Conservation (phyloP, 2,888 invertebrate species). For the Copidosoma aretas region DNA sequence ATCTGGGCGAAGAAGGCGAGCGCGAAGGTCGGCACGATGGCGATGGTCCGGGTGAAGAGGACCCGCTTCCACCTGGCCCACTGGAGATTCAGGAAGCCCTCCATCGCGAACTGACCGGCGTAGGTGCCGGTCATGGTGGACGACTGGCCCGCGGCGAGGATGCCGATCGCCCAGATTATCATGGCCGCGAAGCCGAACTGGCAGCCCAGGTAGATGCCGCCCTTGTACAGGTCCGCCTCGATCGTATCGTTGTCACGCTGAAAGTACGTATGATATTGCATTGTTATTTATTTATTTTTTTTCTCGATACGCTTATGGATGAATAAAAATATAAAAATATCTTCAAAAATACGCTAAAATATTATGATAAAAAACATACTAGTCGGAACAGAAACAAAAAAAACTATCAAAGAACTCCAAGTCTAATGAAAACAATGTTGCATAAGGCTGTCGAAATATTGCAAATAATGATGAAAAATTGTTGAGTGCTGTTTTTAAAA, state of each 20-base stretch:
- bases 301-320: too few relatives aligned
- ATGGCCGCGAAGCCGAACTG: conserved; percentile 77
- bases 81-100: conserved; percentile 83
- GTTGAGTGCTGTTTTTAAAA: too few relatives aligned
- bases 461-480: too few relatives aligned
- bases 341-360: too few relatives aligned
- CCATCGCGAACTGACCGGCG: conserved; percentile 89
- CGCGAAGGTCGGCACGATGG: conserved; percentile 77
- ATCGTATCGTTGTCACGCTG: conserved; percentile 60
- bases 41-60: conserved; percentile 81
- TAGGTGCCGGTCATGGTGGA: conserved; percentile 84
- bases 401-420: too few relatives aligned
- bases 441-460: too few relatives aligned
- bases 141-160: conserved; percentile 82
- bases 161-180: conserved; percentile 87
- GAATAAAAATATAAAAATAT: too few relatives aligned
- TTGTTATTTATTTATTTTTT: too few relatives aligned
- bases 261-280: conserved; percentile 20
- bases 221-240: conserved; percentile 75
- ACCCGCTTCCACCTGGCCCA: conserved; percentile 90
- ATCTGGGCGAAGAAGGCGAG: conserved; percentile 74
- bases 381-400: too few relatives aligned
- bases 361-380: too few relatives aligned
- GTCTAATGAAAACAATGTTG: too few relatives aligned
- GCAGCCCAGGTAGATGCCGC: conserved; percentile 79